A percentile compares a stretch with the other conserved stretches of the same genome.
Evolutionary conservation across 1,140 invertebrate genomes (phyloP).

Genomic region (Heliconius himera): DNA sequence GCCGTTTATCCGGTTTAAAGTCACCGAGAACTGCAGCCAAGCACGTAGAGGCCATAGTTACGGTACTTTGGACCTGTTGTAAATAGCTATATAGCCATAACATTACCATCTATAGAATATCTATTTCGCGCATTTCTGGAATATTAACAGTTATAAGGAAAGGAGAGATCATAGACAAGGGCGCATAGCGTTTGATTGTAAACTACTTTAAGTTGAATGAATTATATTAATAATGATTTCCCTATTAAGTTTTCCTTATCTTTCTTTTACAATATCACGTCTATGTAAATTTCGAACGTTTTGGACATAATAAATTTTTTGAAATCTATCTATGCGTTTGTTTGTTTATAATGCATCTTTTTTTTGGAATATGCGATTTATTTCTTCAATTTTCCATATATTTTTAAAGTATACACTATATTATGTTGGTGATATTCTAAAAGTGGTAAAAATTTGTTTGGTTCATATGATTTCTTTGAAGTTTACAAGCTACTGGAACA

Average conservation of each 20-base stretch:
- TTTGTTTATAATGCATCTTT: no score
- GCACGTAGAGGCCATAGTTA: conserved; percentile 64
- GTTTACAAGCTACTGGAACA: not conserved
- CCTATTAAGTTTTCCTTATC: no score
- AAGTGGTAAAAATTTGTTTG: not conserved
- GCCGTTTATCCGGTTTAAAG: conserved; percentile 55
- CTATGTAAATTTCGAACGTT: no score
- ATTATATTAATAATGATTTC: no score
- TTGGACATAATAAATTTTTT: no score
- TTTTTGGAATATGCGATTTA: no score
- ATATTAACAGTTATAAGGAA: not conserved
- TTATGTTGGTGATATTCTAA: not conserved
- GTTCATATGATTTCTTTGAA: not conserved
- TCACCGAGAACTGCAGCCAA: conserved; percentile 42
- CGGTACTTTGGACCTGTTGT: conserved; percentile 60
- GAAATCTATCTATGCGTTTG: no score
- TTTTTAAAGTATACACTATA: no score
- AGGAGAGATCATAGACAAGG: not conserved
- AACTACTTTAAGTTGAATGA: no score
- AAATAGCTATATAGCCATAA: conserved; percentile 26
- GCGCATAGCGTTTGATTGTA: no score
- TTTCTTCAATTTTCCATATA: no score
- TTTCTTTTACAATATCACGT: no score
- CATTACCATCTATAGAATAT: conserved; percentile 32
- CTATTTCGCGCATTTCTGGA: not conserved